A percentile compares a stretch with the other conserved stretches of the same genome.
Conservation (phyloP, 1,140 invertebrate species). For the Tetraneura akinire region DNA sequence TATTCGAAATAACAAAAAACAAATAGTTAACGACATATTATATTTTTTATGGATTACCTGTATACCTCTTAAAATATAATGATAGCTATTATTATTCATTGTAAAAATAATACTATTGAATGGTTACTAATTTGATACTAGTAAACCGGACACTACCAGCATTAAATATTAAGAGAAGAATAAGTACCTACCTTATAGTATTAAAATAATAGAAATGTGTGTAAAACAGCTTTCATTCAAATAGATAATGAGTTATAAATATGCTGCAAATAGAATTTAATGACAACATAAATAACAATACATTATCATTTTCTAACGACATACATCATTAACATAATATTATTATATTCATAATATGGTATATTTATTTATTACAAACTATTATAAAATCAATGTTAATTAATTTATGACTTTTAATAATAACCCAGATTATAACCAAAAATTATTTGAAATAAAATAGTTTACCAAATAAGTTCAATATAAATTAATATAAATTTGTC, state of each 20-base stretch:
- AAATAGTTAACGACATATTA: neutral
- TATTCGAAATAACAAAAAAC: neutral
- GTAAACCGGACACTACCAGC: neutral
- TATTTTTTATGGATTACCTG: neutral
- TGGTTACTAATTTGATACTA: slow-evolving; percentile 6
- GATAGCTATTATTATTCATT: neutral
- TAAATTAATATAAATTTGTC: no score
- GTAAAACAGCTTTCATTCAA: neutral
- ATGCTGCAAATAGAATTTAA: neutral
- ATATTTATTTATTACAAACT: neutral
- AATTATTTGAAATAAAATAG: no score
- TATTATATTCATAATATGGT: neutral
- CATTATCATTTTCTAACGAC: neutral
- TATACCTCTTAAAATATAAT: neutral
- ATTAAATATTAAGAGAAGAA: neutral
- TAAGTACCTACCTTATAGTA: neutral
- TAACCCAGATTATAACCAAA: no score
- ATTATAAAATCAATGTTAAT: neutral
- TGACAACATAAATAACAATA: neutral
- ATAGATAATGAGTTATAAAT: neutral
- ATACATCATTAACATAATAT: neutral
- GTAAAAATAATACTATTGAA: neutral
- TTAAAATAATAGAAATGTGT: slow-evolving; percentile 29
- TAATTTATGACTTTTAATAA: no score
- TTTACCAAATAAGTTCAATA: no score